Evolutionary conservation across 2,113 vertebrate species (phyloP).

Genomic region (Otocyon megalotis): DNA sequence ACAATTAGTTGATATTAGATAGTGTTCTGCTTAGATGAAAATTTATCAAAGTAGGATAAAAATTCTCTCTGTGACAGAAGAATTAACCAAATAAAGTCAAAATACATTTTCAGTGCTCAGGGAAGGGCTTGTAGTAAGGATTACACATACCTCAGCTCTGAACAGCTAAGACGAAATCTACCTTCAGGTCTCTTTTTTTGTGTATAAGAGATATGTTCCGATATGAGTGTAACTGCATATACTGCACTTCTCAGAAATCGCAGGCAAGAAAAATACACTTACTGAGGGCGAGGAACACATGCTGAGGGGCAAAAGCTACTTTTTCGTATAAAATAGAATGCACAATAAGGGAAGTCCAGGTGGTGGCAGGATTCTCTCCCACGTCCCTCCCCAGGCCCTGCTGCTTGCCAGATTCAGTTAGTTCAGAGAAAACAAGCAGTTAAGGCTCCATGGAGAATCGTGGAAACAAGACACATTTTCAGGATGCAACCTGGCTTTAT

Average conservation of each 20-base stretch:
- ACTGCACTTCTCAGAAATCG: background rate
- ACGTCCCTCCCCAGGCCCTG: background rate
- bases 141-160: background rate
- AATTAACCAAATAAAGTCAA: background rate
- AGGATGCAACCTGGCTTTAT: background rate
- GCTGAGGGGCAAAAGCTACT: background rate
- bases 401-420: constrained; percentile 31
- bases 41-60: constrained; percentile 13
- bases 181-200: background rate
- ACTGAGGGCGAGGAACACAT: background rate
- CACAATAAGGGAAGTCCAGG: background rate
- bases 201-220: background rate
- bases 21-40: constrained; percentile 18
- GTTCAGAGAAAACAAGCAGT: background rate
- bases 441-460: background rate
- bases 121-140: background rate
- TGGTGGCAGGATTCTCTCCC: background rate
- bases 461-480: background rate
- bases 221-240: background rate
- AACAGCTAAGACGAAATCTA: background rate
- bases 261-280: background rate
- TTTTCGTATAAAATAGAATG: background rate
- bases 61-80: constrained; percentile 41
- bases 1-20: background rate
- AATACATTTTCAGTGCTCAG: background rate